phyloP scores from a whole-genome alignment of 2,797 vertebrate species.

The Morus bassanus region DNA sequence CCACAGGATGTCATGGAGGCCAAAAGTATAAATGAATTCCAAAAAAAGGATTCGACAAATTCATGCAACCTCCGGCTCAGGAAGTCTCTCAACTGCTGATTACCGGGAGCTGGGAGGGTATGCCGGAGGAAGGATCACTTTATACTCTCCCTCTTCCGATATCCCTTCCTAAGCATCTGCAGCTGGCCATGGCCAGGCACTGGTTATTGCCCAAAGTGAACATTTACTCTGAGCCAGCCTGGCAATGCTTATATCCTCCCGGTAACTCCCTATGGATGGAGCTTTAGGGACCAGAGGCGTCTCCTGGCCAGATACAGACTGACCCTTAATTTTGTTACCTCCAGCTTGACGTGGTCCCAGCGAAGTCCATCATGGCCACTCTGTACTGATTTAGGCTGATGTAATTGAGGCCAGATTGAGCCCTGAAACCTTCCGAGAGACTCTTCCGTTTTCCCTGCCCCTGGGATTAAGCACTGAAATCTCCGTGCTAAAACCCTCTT shows the following conservation, averaged over 20 bases:
- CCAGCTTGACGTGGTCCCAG: accelerated
- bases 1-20: constrained; percentile 49
- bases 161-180: constrained; percentile 45
- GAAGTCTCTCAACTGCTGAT: constrained; percentile 44
- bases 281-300: not conserved
- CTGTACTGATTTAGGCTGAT: not conserved
- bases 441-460: constrained; percentile 31
- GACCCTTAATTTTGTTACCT: not conserved
- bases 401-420: constrained; percentile 57
- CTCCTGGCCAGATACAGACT: not conserved
- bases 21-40: constrained; percentile 52
- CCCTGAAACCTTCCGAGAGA: constrained; percentile 41
- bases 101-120: not conserved
- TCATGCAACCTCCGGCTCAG: constrained; percentile 30
- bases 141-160: constrained; percentile 39
- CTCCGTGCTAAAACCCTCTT: constrained; percentile 45
- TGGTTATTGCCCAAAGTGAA: not conserved
- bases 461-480: constrained; percentile 33
- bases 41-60: constrained; percentile 27
- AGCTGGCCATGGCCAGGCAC: not conserved
- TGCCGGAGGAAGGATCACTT: constrained; percentile 46
- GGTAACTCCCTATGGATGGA: not conserved
- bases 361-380: accelerated
- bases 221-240: not conserved
- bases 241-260: not conserved